A percentile compares a stretch with the other conserved stretches of the same genome.
These are phyloP conservation scores for Ichneumon xanthorius DNA, from an alignment of 2,888 invertebrate genomes.

Conservation along the genomic window DNA sequence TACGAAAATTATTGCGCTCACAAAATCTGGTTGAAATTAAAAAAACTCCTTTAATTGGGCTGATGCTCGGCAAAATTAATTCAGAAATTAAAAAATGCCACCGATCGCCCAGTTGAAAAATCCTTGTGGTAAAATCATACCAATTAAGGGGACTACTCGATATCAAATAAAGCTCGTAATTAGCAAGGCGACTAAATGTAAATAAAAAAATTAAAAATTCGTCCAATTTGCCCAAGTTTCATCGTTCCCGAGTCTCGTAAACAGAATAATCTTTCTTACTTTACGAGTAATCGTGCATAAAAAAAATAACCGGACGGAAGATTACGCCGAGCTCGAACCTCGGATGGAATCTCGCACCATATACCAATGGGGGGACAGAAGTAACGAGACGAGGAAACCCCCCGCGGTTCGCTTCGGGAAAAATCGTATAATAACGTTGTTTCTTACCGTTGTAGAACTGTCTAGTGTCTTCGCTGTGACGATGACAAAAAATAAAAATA, in stretches of 20 bases:
- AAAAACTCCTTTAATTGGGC: background rate
- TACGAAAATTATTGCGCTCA: background rate
- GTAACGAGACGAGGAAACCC: slow-evolving; percentile 46
- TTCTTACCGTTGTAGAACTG: slow-evolving; percentile 30
- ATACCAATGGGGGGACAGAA: slow-evolving; percentile 31
- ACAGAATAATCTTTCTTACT: slow-evolving; percentile 53
- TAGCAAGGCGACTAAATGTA: background rate
- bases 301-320: slow-evolving; percentile 16
- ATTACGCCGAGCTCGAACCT: slow-evolving; percentile 23
- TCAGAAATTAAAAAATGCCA: background rate
- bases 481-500: slow-evolving; percentile 29
- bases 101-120: background rate
- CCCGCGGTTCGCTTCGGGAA: slow-evolving; percentile 51
- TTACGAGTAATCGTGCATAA: slow-evolving; percentile 43
- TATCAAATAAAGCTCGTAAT: slow-evolving; percentile 1
- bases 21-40: background rate
- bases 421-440: slow-evolving; percentile 62
- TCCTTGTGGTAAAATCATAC: background rate
- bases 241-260: slow-evolving; percentile 16
- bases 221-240: slow-evolving; percentile 56
- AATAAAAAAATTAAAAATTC: slow-evolving; percentile 19
- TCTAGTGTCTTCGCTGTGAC: slow-evolving; percentile 35
- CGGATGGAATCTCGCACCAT: slow-evolving; percentile 35
- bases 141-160: background rate
- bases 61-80: background rate